A percentile compares a stretch with the other conserved stretches of the same genome.
Conservation (phyloP, 1,140 invertebrate genomes). For the Papilio aristodemus region DNA sequence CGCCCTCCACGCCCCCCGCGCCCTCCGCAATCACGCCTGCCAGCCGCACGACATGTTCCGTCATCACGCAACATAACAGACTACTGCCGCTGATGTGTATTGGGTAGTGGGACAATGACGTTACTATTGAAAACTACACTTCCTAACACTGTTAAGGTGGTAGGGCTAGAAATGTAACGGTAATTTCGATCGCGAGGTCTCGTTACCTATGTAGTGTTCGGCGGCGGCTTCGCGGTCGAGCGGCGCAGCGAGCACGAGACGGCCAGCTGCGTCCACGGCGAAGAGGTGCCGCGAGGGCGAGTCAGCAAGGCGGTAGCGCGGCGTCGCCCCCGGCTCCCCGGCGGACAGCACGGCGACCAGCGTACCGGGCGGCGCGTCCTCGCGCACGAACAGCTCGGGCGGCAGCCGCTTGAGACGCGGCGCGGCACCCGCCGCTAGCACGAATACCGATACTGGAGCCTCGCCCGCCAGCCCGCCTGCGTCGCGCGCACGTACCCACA, state of each 20-base stretch:
- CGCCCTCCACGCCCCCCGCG: no score
- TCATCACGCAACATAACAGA: no score
- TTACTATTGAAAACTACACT: no score
- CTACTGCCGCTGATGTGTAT: no score
- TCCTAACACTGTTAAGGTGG: no score
- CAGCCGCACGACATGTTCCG: no score
- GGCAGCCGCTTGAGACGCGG: conserved; percentile 87
- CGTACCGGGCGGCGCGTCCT: conserved; percentile 83
- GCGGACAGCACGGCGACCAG: conserved; percentile 71
- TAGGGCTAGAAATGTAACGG: no score
- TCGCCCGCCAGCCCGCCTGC: conserved; percentile 85
- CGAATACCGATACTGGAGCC: conserved; percentile 88
- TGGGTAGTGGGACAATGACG: no score
- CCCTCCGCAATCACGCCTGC: conserved; percentile 88
- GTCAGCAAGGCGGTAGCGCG: conserved; percentile 83
- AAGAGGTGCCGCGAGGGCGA: conserved; percentile 85
- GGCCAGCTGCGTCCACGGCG: conserved; percentile 86
- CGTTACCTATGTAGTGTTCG: conserved; percentile 85
- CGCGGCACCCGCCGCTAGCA: conserved; percentile 86
- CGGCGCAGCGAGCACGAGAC: conserved; percentile 85
- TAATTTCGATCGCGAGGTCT: no score
- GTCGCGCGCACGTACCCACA: conserved; percentile 93
- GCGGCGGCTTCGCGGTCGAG: conserved; percentile 89
- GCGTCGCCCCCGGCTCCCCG: conserved; percentile 33
- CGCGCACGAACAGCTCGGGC: conserved; percentile 89